A percentile compares a stretch with the other conserved stretches of the same genome.
phyloP scores from a whole-genome alignment of 2,797 vertebrate genomes.

The Ceyx erithaca region DNA sequence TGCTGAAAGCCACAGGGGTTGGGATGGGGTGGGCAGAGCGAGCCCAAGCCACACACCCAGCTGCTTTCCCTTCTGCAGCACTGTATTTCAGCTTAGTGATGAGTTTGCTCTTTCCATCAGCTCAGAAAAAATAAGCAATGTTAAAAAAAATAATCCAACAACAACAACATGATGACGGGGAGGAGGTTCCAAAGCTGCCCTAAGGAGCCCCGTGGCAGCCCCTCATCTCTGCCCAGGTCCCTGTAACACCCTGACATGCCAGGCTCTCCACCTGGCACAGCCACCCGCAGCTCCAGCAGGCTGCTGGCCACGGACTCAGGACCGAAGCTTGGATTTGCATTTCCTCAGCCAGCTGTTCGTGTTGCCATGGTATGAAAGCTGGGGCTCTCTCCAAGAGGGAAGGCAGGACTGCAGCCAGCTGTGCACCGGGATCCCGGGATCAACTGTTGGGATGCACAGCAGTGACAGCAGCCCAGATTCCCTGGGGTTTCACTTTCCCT shows the following conservation, averaged over 20 bases:
- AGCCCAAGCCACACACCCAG: fast-evolving
- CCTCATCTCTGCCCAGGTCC: not conserved
- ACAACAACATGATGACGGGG: fast-evolving
- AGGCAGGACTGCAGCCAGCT: not conserved
- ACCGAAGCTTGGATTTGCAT: not conserved
- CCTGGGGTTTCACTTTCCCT: not conserved
- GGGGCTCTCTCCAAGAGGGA: not conserved
- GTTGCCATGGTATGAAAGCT: not conserved
- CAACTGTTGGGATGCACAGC: fast-evolving
- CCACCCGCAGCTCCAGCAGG: not conserved
- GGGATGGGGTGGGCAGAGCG: fast-evolving
- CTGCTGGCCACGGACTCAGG: not conserved
- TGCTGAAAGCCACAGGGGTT: fast-evolving
- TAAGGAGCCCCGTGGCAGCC: no score
- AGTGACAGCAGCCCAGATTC: not conserved
- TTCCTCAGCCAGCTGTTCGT: not conserved
- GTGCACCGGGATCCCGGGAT: not conserved
- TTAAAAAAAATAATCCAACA: no score
- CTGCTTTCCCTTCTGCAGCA: fast-evolving
- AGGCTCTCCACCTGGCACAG: not conserved
- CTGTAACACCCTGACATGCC: fast-evolving
- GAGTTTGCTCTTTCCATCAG: not conserved
- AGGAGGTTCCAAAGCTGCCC: not conserved
- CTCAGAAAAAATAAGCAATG: not conserved
- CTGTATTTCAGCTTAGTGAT: fast-evolving